Evolutionary conservation across 2,797 vertebrate species (phyloP).

Genomic region (Sebastes trivittatus): DNA sequence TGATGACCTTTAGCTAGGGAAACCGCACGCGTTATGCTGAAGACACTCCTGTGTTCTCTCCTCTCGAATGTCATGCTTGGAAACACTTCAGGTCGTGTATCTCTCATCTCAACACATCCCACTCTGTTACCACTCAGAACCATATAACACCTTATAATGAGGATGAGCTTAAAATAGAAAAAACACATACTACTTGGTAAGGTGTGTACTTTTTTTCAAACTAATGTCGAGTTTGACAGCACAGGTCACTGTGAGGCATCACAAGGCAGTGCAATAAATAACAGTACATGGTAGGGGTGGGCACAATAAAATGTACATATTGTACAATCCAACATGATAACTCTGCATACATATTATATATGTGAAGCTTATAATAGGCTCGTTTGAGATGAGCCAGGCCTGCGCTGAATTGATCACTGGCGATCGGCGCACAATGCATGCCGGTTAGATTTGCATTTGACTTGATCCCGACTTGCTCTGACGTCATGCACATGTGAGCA

Average conservation of each 20-base stretch:
- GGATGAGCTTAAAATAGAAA: not conserved
- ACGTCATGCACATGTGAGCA: too few species aligned
- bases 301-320: not conserved
- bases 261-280: not conserved
- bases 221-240: not conserved
- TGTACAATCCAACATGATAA: not conserved
- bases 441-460: too few species aligned
- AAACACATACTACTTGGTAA: not conserved
- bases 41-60: constrained; percentile 51
- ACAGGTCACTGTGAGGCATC: not conserved
- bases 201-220: not conserved
- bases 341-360: not conserved
- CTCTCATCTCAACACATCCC: constrained; percentile 37
- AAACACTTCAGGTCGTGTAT: constrained; percentile 39
- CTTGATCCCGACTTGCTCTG: too few species aligned
- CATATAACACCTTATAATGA: not conserved
- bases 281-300: not conserved
- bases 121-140: constrained; percentile 30
- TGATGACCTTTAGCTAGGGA: constrained; percentile 75
- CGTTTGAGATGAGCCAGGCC: not conserved
- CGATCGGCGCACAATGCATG: too few species aligned
- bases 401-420: too few species aligned
- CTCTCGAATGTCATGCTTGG: constrained; percentile 64
- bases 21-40: constrained; percentile 43
- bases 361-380: not conserved